Evolutionary conservation across 2,888 invertebrate genomes (phyloP), one percentile per base, ranked within the genome.

Genomic region (Gibbula magus): DNA sequence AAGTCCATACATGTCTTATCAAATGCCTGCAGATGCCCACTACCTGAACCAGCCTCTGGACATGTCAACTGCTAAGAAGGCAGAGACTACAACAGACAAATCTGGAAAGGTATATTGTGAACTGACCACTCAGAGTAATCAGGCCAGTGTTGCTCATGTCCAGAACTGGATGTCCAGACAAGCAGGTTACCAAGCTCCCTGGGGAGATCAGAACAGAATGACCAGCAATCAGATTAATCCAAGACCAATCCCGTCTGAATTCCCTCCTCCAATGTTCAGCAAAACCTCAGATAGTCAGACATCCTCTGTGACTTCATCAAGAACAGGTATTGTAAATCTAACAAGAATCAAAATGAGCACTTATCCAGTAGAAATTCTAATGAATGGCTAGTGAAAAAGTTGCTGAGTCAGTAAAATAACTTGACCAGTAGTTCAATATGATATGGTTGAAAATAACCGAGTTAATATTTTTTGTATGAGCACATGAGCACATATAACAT

Each of bases 21-120:
- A 45, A 4, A 7, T 45, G 45, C 45, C 45, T 10, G 45, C 8
- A 45, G 29, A 29, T 35, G 2, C 7, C 29, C 32, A n/a, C 32
- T 20, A 70, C 35, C 13, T 70, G 18, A 20, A 20, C 16, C 70
- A 70, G 25, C 70, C 70, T 35, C 39, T 70, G n/a, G 70, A 70
- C 39, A 70, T 70, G 70, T 35, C 70, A 32, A 29, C 29, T 29
- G 25, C 29, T 13, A 61, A 29, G 8, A 61, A 61, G 29, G 18
- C 29, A 22, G 16, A 29, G 29, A 25, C 61, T 18, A 35, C 70
- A 70, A 20, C 20, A 35, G 35, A 70, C 29, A 35, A 18, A 18
- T n/a, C 70, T 39, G 70, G 39, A 0, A 70, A 70, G 39, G 70
- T 70, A n/a, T 70, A 70, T 35, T 70, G 70, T 70, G 70, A 70